Evolutionary conservation across 2,888 invertebrate species (phyloP), one percentile per base, ranked within the genome.

Genomic region (Diplazon laetatorius): DNA sequence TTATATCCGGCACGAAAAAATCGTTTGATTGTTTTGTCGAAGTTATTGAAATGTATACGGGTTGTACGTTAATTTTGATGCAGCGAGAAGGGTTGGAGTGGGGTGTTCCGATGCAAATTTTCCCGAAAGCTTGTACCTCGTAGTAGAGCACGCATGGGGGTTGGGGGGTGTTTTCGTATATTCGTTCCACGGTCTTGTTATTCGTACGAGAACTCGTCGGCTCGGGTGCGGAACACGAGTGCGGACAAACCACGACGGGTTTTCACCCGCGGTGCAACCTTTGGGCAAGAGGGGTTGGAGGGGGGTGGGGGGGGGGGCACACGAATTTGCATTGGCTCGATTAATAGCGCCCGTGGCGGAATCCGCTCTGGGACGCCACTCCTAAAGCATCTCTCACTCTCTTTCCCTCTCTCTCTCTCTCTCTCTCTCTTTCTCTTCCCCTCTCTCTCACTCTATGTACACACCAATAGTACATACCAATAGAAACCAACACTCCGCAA

Each of bases 281-380:
- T n/a, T n/a, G n/a, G n/a, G n/a, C n/a, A n/a, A n/a, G n/a, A n/a
- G n/a, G n/a, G n/a, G n/a, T n/a, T n/a, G n/a, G n/a, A n/a, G n/a
- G n/a, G n/a, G n/a, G n/a, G n/a, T n/a, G n/a, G n/a, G n/a, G 14
- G 42, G 66, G 39, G 25, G 25, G 25, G 42, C 37, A 44, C 30
- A 20, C 39, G 66, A 55, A 68, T 68, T 68, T 68, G 66, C 66
- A 68, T 68, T 68, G 66, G 66, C 66, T 68, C 66, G 66, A 68
- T 68, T 68, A 68, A 68, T 68, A 68, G 66, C 66, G 66, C 66
- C 66, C 55, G 66, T 68, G 55, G 66, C 66, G 25, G 66, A 68
- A 68, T 55, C 42, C 42, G 16, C 25, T 44, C 42, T 42, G 42
- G 66, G 42, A 68, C 30, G 52, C 52, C 52, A 55, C 52, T 55